Conservation (phyloP, 2,113 vertebrate genomes). For the Gobiocypris rarus region DNA sequence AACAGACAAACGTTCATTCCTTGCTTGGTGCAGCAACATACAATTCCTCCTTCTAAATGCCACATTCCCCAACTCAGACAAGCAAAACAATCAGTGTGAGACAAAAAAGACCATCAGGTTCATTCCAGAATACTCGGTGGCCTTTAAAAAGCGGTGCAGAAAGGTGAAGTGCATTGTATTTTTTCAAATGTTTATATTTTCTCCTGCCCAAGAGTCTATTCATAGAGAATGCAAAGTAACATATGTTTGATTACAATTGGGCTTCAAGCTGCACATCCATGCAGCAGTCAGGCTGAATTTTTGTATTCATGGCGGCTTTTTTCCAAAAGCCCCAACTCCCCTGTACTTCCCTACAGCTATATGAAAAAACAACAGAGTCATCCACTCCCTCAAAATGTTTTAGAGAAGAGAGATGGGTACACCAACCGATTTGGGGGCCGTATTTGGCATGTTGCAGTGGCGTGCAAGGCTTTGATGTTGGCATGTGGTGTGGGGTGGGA, state of each 20-base stretch:
- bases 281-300: not conserved
- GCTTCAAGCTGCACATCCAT: constrained; percentile 10
- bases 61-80: constrained; percentile 21
- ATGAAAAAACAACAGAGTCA: too few species aligned
- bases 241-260: not conserved
- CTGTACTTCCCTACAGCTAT: not conserved
- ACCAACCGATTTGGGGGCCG: constrained; percentile 1
- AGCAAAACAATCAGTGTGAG: constrained; percentile 27
- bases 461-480: constrained; percentile 19
- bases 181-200: not conserved
- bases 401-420: not conserved
- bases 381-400: not conserved
- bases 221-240: not conserved
- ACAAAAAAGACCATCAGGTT: constrained; percentile 5
- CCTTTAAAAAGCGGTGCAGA: not conserved
- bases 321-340: not conserved
- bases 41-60: constrained; percentile 40
- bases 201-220: not conserved
- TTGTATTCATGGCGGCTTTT: not conserved
- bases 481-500: constrained; percentile 39
- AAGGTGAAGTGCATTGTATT: not conserved
- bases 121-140: not conserved
- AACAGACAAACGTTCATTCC: constrained; percentile 3
- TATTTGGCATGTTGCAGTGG: constrained; percentile 1
- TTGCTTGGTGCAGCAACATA: not conserved